Evolutionary conservation across 2,113 vertebrate genomes (phyloP).

Genomic region (Gambusia affinis): DNA sequence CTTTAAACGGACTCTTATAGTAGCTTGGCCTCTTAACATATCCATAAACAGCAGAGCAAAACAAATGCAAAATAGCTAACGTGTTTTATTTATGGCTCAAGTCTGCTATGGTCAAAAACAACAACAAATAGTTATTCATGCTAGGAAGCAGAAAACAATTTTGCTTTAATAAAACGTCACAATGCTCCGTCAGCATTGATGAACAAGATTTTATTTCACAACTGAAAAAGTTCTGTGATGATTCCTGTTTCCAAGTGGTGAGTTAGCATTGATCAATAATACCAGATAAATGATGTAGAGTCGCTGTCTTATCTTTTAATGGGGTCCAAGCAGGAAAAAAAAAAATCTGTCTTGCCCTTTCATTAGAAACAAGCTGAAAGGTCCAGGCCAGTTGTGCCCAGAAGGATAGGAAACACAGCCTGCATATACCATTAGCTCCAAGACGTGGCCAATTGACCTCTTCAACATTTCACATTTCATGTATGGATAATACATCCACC

Average conservation of each 20-base stretch:
- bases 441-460: slow-evolving; percentile 50
- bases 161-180: no score
- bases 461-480: slow-evolving; percentile 45
- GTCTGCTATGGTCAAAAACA: slow-evolving; percentile 14
- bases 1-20: slow-evolving; percentile 27
- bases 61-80: slow-evolving; percentile 8
- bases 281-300: background rate
- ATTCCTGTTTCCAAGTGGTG: background rate
- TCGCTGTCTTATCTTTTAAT: slow-evolving; percentile 5
- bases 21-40: slow-evolving; percentile 10
- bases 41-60: slow-evolving; percentile 15
- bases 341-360: slow-evolving; percentile 8
- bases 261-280: background rate
- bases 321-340: slow-evolving; percentile 7
- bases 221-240: background rate
- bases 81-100: slow-evolving; percentile 29
- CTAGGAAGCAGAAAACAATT: background rate
- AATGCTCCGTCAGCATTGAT: no score
- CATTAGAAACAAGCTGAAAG: slow-evolving; percentile 26
- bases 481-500: slow-evolving; percentile 64
- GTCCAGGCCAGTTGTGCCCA: slow-evolving; percentile 39
- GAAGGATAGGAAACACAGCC: slow-evolving; percentile 33
- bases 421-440: slow-evolving; percentile 29
- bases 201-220: background rate
- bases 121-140: background rate